Percentiles rank a stretch among this genome's conserved stretches.
Conservation (phyloP, 1,140 invertebrate genomes). For the Caenorhabditis briggsae region DNA sequence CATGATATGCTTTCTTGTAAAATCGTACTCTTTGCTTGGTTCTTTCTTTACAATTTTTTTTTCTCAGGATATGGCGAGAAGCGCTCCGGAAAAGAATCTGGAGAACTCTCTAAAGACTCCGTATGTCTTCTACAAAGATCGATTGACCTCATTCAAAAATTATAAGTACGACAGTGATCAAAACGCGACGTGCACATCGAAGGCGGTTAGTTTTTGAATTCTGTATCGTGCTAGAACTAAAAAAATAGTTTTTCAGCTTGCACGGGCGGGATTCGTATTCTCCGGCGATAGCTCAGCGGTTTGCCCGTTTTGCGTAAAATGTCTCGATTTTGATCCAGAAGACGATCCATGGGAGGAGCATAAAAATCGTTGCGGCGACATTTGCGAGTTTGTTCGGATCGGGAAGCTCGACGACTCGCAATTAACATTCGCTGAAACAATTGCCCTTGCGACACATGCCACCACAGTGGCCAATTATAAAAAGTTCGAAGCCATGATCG, state of each 20-base stretch:
- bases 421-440: neutral
- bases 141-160: constrained; percentile 3
- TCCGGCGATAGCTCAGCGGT: neutral
- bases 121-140: constrained; percentile 16
- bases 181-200: constrained; percentile 16
- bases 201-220: neutral
- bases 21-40: neutral
- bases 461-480: neutral
- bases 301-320: constrained; percentile 14
- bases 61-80: constrained; percentile 9
- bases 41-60: neutral
- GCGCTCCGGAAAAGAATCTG: neutral
- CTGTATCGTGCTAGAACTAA: neutral
- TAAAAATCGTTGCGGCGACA: constrained; percentile 1
- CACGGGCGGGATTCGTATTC: neutral
- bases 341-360: constrained; percentile 37
- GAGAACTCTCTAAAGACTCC: neutral
- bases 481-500: neutral
- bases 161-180: neutral
- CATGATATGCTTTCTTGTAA: too few relatives aligned
- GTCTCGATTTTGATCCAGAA: neutral
- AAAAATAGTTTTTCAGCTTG: neutral
- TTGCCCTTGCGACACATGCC: neutral
- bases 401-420: constrained; percentile 20
- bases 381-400: constrained; percentile 19